A percentile compares a stretch with the other conserved stretches of the same genome.
Conservation (phyloP, 1,140 invertebrate genomes). For the Aphaenogaster floridana region DNA sequence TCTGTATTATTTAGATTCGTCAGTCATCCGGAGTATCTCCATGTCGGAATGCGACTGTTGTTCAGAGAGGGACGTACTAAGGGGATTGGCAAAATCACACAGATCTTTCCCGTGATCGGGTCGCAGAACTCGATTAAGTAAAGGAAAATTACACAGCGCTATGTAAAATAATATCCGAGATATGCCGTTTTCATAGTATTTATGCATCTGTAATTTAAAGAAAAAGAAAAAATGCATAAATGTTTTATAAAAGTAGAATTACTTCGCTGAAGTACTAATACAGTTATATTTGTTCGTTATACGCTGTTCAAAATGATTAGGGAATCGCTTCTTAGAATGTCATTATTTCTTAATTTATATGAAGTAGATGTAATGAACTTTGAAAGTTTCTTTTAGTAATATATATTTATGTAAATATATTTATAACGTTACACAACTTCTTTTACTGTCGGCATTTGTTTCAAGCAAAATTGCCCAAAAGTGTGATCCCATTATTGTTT, state of each 20-base stretch:
- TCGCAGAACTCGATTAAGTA: constrained; percentile 74
- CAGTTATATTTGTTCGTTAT: neutral
- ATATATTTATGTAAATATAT: neutral
- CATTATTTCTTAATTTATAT: neutral
- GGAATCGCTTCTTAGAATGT: neutral
- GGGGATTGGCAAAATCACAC: constrained; percentile 96
- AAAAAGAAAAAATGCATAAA: constrained; percentile 26
- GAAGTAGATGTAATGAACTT: neutral
- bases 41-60: constrained; percentile 94
- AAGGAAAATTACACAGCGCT: neutral
- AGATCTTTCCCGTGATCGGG: constrained; percentile 91
- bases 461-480: neutral
- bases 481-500: neutral
- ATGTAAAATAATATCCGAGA: constrained; percentile 34
- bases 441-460: neutral
- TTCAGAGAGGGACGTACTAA: constrained; percentile 96
- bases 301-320: neutral
- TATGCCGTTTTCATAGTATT: constrained; percentile 32
- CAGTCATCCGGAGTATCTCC: constrained; percentile 96
- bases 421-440: neutral
- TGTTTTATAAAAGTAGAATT: constrained; percentile 46
- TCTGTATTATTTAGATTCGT: constrained; percentile 96
- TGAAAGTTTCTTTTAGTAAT: neutral
- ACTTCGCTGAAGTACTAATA: neutral
- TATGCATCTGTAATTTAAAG: constrained; percentile 36